A percentile compares a stretch with the other conserved stretches of the same genome.
Conservation (phyloP, 1,140 invertebrate species). For the Magallana ariakensis region DNA sequence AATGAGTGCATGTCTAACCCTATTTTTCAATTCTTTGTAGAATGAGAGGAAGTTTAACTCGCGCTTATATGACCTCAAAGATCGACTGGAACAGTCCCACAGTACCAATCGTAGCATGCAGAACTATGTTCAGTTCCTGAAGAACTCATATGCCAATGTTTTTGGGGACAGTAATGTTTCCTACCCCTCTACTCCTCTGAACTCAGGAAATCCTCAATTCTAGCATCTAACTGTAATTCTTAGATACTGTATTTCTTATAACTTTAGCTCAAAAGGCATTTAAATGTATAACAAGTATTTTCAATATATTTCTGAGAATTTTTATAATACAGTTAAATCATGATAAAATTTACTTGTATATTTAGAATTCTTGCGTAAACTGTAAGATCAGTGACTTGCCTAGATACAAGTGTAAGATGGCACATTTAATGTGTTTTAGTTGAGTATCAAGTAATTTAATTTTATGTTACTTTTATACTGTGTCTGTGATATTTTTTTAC, state of each 20-base stretch:
- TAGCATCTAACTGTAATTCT: neutral
- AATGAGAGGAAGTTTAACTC: conserved; percentile 78
- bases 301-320: conserved; percentile 1
- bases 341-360: neutral
- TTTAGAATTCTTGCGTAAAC: neutral
- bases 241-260: neutral
- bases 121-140: conserved; percentile 79
- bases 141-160: conserved; percentile 78
- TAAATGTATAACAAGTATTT: neutral
- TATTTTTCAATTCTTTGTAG: conserved; percentile 63
- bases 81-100: conserved; percentile 78
- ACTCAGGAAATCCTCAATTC: conserved; percentile 21
- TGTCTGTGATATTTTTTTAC: conserved; percentile 32
- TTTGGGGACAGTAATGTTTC: conserved; percentile 73
- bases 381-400: neutral
- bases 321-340: conserved; percentile 9
- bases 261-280: conserved; percentile 9
- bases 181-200: conserved; percentile 51
- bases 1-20: too few relatives aligned
- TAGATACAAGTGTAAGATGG: neutral
- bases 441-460: conserved; percentile 10
- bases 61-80: conserved; percentile 77
- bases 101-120: conserved; percentile 78
- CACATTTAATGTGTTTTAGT: neutral
- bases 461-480: conserved; percentile 1